phyloP scores from a whole-genome alignment of 2,797 vertebrate genomes.

The Periparus ater region DNA sequence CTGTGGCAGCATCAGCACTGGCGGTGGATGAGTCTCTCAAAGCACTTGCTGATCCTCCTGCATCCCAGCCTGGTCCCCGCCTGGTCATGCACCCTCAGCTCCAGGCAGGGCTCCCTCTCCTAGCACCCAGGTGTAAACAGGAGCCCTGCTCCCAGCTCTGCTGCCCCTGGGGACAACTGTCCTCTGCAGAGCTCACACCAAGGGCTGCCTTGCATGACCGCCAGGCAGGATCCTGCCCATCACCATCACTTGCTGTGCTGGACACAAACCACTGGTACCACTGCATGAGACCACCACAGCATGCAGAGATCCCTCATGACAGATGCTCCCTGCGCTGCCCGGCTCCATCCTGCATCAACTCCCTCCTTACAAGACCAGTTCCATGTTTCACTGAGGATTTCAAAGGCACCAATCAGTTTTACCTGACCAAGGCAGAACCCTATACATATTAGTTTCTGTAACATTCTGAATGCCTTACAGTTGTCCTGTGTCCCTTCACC shows the following conservation, averaged over 20 bases:
- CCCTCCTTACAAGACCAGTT: neutral
- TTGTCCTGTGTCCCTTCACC: neutral
- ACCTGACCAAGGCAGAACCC: neutral
- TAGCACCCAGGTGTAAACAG: neutral
- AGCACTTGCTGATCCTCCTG: neutral
- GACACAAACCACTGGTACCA: neutral
- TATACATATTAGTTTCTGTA: neutral
- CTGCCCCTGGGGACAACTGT: neutral
- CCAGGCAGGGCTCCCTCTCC: neutral
- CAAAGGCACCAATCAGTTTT: neutral
- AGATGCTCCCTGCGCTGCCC: neutral
- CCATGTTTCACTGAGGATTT: neutral
- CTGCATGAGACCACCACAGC: neutral
- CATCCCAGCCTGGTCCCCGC: neutral
- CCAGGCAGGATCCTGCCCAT: neutral
- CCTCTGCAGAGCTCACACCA: neutral
- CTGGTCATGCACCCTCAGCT: neutral
- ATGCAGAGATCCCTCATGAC: accelerated
- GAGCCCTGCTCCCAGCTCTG: neutral
- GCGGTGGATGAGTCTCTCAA: neutral
- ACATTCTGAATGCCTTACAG: neutral
- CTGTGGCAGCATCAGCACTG: neutral
- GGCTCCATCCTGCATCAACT: neutral
- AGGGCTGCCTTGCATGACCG: neutral
- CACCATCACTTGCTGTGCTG: neutral